Evolutionary conservation across 1,140 invertebrate species (phyloP), one percentile per base, ranked within the genome.

Genomic region (Bombus pyrosoma): DNA sequence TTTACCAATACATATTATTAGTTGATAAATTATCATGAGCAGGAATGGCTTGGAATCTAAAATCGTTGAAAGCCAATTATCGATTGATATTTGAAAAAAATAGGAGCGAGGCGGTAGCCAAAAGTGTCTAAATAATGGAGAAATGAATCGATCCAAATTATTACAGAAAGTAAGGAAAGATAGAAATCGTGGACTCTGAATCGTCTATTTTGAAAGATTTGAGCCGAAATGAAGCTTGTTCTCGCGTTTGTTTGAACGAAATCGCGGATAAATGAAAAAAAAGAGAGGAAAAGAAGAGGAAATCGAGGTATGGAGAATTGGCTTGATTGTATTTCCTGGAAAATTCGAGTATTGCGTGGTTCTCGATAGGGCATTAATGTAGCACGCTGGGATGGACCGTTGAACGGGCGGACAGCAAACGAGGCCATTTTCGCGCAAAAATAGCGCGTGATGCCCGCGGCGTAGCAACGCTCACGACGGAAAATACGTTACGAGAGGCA

Each of bases 341-440:
- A 78, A 87, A 87, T 87, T 90, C 81, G 69, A 68, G 77, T 87
- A 86, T 89, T 81, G 80, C 86, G 87, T 66, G 85, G 87, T 66
- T 87, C 74, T 85, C 81, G 85, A 79, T 89, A 62, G 81, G 37
- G 72, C 68, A 84, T 87, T 79, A 85, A 72, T 86, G 75, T 77
- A 69, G 75, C 73, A 81, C 76, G 69, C 15, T n/a, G 74, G 74
- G 74, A 59, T 59, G 77, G 32, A 43, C 34, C 43, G 43, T 66
- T 62, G 79, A 57, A 37, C 53, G n/a, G 59, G 22, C 39, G 75
- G 28, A 66, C 66, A 59, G 87, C 88, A 86, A 89, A 89, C 88
- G 85, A 89, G 87, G 88, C 89, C 85, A 90, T 90, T 90, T 89
- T 89, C 89, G 68, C 64, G 80, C 73, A 89, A 89, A 89, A 90